Conservation (phyloP, 2,797 vertebrate species). For the Lycodopsis pacificus region DNA sequence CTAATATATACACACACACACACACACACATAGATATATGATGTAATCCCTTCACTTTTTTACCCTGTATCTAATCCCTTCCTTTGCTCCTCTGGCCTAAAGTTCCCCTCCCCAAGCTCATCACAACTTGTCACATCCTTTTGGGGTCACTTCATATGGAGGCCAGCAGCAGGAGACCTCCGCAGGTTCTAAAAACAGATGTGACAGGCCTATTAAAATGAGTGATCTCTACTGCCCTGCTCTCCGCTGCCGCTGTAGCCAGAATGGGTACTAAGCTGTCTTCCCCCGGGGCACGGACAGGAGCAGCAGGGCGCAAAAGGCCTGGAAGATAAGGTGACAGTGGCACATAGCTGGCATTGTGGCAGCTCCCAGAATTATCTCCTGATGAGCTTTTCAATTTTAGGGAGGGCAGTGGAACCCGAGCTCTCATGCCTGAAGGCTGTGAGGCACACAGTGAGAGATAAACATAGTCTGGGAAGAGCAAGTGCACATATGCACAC, state of each 20-base stretch:
- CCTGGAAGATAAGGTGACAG: slow-evolving; percentile 80
- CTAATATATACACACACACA: too few relatives aligned
- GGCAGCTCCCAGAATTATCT: slow-evolving; percentile 84
- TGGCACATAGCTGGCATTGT: slow-evolving; percentile 81
- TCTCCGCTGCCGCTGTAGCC: slow-evolving; percentile 64
- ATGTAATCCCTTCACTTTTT: slow-evolving; percentile 37
- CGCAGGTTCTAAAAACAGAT: slow-evolving; percentile 85
- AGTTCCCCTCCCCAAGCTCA: slow-evolving; percentile 68
- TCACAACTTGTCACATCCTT: slow-evolving; percentile 81
- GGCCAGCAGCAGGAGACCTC: slow-evolving; percentile 73
- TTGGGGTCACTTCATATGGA: slow-evolving; percentile 79
- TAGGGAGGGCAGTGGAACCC: slow-evolving; percentile 65
- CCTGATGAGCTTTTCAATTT: slow-evolving; percentile 79
- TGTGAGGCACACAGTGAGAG: slow-evolving; percentile 33
- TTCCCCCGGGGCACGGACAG: slow-evolving; percentile 72
- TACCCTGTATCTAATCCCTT: slow-evolving; percentile 41
- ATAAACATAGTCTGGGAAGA: slow-evolving; percentile 49
- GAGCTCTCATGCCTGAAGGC: slow-evolving; percentile 65
- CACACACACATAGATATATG: too few relatives aligned
- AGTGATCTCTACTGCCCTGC: slow-evolving; percentile 81
- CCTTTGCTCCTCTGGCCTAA: slow-evolving; percentile 36
- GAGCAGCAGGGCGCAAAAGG: slow-evolving; percentile 66
- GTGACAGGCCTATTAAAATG: slow-evolving; percentile 87
- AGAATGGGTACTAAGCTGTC: slow-evolving; percentile 76
- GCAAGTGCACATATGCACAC: slow-evolving; percentile 10